Evolutionary conservation across 2,888 invertebrate genomes (phyloP).

Genomic region (Drosophila maculinotata): DNA sequence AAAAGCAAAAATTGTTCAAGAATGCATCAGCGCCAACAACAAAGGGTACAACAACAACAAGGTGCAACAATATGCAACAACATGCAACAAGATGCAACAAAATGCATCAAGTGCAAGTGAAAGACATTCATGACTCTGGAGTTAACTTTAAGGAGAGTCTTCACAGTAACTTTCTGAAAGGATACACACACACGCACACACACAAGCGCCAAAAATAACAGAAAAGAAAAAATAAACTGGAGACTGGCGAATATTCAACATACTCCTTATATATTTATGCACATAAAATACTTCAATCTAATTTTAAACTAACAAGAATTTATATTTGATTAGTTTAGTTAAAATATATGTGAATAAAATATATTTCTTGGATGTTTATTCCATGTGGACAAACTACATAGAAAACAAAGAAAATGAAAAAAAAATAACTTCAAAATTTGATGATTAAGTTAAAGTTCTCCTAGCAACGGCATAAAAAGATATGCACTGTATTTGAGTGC

Average conservation of each 20-base stretch:
- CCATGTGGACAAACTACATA: too few relatives aligned
- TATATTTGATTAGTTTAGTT: too few relatives aligned
- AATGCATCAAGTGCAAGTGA: conserved; percentile 35
- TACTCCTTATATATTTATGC: not conserved
- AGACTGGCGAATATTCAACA: not conserved
- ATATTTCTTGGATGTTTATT: too few relatives aligned
- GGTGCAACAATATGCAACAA: conserved; percentile 16
- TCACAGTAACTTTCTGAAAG: conserved; percentile 4
- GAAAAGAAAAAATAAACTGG: not conserved
- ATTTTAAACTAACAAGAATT: too few relatives aligned
- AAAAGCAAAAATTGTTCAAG: conserved; percentile 5
- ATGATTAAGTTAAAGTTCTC: too few relatives aligned
- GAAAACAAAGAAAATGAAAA: too few relatives aligned
- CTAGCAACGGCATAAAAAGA: too few relatives aligned
- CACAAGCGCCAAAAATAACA: not conserved
- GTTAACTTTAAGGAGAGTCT: conserved; percentile 16
- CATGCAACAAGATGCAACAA: conserved; percentile 5
- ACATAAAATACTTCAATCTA: not conserved
- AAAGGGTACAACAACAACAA: conserved; percentile 15
- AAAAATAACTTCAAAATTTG: too few relatives aligned
- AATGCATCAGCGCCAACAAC: conserved; percentile 8
- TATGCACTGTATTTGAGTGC: conserved; percentile 26
- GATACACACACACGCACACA: conserved; percentile 1
- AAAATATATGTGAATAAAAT: too few relatives aligned
- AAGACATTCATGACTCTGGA: conserved; percentile 37